phyloP scores from a whole-genome alignment of 2,888 invertebrate genomes.

The Chamaedrilus cognettii region DNA sequence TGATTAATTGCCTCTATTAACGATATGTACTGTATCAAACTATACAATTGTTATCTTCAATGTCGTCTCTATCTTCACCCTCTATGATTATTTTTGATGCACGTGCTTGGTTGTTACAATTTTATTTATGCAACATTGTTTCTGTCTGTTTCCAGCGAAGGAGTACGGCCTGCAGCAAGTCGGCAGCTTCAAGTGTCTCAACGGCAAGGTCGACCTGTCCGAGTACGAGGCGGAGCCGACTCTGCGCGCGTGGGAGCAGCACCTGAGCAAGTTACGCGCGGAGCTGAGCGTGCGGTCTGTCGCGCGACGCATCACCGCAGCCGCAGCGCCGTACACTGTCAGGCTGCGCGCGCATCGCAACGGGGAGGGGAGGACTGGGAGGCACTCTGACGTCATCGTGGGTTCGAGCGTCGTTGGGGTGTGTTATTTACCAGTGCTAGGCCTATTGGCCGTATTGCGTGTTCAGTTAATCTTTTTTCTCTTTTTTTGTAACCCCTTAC shows the following conservation, averaged over 20 bases:
- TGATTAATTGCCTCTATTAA: too few relatives aligned
- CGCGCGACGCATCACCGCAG: constrained; percentile 54
- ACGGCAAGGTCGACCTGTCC: constrained; percentile 58
- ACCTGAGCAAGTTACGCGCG: constrained; percentile 45
- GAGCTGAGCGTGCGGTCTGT: constrained; percentile 46
- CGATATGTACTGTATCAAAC: too few relatives aligned
- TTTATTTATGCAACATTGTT: background rate
- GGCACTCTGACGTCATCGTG: constrained; percentile 52
- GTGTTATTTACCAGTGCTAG: too few relatives aligned
- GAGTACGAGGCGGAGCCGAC: constrained; percentile 55
- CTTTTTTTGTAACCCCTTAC: too few relatives aligned
- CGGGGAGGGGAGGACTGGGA: constrained; percentile 52
- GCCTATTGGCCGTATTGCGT: too few relatives aligned
- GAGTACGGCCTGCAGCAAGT: constrained; percentile 46
- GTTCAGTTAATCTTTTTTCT: too few relatives aligned
- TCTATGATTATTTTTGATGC: too few relatives aligned
- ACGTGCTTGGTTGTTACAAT: background rate
- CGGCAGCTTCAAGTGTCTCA: constrained; percentile 57
- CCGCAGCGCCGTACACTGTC: constrained; percentile 50
- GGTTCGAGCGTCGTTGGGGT: constrained; percentile 57
- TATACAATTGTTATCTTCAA: too few relatives aligned
- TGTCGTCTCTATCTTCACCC: too few relatives aligned
- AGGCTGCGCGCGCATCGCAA: constrained; percentile 57
- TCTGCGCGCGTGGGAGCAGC: constrained; percentile 50
- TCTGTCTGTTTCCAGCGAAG: constrained; percentile 35